Evolutionary conservation across 2,888 invertebrate genomes (phyloP).

Genomic region (Malthinus flaveolus): DNA sequence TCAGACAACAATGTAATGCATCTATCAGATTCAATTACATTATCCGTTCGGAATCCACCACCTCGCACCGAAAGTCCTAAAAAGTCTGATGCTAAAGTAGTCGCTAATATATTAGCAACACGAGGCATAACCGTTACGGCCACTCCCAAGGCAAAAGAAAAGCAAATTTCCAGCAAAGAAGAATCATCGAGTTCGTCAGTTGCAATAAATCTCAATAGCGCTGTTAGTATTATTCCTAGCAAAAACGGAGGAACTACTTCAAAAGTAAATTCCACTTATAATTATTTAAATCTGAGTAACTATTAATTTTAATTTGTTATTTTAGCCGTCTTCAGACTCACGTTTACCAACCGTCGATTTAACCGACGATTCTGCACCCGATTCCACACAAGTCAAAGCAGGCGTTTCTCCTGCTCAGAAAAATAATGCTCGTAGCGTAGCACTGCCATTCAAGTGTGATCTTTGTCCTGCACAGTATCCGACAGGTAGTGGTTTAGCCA

Average conservation of each 20-base stretch:
- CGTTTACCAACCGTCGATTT: slow-evolving; percentile 57
- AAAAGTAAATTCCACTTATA: not conserved
- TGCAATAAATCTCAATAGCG: slow-evolving; percentile 62
- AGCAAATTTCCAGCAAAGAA: slow-evolving; percentile 44
- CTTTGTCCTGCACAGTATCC: slow-evolving; percentile 75
- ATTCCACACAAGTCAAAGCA: slow-evolving; percentile 43
- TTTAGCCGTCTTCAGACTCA: slow-evolving; percentile 50
- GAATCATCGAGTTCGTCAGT: slow-evolving; percentile 52
- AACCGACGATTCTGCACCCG: slow-evolving; percentile 57
- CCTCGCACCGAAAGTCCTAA: slow-evolving; percentile 55
- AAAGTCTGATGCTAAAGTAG: slow-evolving; percentile 72
- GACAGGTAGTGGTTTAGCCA: slow-evolving; percentile 59
- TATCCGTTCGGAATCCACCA: slow-evolving; percentile 62
- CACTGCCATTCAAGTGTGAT: slow-evolving; percentile 64
- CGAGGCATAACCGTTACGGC: slow-evolving; percentile 79
- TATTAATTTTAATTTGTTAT: slow-evolving; percentile 9
- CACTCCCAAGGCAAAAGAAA: slow-evolving; percentile 56
- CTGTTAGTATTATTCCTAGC: slow-evolving; percentile 63
- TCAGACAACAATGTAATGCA: slow-evolving; percentile 60
- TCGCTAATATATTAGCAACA: slow-evolving; percentile 76
- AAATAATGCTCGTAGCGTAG: slow-evolving; percentile 26
- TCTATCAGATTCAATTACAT: slow-evolving; percentile 73
- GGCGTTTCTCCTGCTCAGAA: slow-evolving; percentile 38
- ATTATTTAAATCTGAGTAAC: not conserved
- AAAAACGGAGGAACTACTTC: not conserved